Conservation (phyloP, 1,140 invertebrate species). For the Eubasilissa regina region DNA sequence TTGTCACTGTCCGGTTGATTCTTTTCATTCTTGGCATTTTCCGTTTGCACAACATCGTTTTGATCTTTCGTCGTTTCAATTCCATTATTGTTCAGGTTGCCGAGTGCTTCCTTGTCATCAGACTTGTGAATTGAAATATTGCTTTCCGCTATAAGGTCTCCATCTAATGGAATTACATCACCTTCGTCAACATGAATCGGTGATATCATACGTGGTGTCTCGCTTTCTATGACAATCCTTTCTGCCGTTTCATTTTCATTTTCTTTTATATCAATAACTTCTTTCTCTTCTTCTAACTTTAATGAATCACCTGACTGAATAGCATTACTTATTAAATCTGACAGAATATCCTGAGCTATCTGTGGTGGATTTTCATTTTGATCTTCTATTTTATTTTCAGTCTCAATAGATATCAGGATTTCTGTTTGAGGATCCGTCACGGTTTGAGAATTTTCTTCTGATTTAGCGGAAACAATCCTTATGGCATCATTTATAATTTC, state of each 20-base stretch:
- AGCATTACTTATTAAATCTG: conserved; percentile 40
- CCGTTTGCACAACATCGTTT: conserved; percentile 60
- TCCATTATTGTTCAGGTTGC: conserved; percentile 57
- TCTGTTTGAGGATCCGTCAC: conserved; percentile 11
- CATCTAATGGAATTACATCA: conserved; percentile 68
- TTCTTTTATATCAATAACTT: background rate
- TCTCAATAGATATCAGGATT: conserved; percentile 37
- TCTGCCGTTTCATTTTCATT: conserved; percentile 60
- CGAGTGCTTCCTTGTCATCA: conserved; percentile 62
- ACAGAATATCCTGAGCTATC: conserved; percentile 44
- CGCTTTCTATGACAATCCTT: conserved; percentile 59
- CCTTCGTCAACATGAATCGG: conserved; percentile 67
- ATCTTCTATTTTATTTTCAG: conserved; percentile 32
- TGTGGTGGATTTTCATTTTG: conserved; percentile 35
- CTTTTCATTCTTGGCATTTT: conserved; percentile 67
- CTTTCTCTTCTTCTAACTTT: conserved; percentile 2
- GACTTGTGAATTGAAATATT: conserved; percentile 57
- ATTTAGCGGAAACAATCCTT: conserved; percentile 64
- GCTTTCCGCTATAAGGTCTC: conserved; percentile 65
- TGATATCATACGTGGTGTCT: conserved; percentile 56
- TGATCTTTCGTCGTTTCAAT: conserved; percentile 41
- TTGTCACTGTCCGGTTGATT: conserved; percentile 63
- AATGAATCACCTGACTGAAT: conserved; percentile 27
- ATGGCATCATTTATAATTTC: conserved; percentile 70
- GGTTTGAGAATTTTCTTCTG: background rate